Evolutionary conservation across 1,140 invertebrate species (phyloP).

Genomic region (Bathynomus jamesi): DNA sequence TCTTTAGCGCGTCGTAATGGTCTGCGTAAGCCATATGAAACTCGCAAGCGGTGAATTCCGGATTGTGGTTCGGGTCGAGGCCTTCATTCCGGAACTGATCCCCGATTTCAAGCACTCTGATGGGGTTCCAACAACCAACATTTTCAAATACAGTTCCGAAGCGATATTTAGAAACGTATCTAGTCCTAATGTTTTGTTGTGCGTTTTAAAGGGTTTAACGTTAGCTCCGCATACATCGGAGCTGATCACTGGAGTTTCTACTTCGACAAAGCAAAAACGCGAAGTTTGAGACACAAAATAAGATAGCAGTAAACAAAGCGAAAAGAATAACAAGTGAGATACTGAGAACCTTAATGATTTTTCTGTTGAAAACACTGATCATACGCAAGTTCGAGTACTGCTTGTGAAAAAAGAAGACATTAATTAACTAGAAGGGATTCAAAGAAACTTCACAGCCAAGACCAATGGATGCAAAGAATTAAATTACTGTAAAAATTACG

Average conservation of each 20-base stretch:
- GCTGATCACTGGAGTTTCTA: conserved; percentile 99
- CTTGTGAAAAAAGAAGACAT: no score
- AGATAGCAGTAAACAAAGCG: no score
- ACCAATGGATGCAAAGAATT: no score
- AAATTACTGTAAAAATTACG: no score
- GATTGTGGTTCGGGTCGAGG: conserved; percentile 97
- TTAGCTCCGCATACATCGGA: conserved; percentile 97
- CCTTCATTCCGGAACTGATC: conserved; percentile 96
- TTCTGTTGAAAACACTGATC: no score
- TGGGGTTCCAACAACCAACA: conserved; percentile 92
- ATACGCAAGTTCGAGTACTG: no score
- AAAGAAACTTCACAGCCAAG: no score
- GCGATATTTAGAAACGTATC: conserved; percentile 94
- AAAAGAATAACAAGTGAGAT: no score
- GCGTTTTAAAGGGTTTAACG: conserved; percentile 96
- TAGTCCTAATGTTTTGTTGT: conserved; percentile 97
- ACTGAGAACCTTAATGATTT: no score
- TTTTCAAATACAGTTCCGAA: conserved; percentile 96
- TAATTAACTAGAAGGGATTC: no score
- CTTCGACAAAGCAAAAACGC: conserved; percentile 95
- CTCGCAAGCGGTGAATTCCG: conserved; percentile 97
- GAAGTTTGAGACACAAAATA: no score
- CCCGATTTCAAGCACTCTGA: conserved; percentile 96
- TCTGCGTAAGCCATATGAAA: conserved; percentile 99
- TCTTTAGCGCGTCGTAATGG: conserved; percentile 86